A percentile compares a stretch with the other conserved stretches of the same genome.
Evolutionary conservation across 2,113 vertebrate genomes (phyloP).

Genomic region (Helogale parvula): DNA sequence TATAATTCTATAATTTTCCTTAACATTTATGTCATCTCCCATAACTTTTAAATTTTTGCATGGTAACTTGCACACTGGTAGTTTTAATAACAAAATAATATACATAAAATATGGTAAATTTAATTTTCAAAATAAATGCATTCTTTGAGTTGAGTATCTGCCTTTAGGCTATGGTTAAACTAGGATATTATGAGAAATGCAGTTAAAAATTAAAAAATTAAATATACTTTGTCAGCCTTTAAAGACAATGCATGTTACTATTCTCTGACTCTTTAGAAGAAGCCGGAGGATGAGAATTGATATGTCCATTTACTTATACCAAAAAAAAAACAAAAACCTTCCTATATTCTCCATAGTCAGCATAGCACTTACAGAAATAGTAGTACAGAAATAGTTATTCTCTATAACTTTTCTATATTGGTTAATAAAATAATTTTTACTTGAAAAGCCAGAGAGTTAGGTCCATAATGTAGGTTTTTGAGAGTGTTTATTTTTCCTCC

Average conservation of each 20-base stretch:
- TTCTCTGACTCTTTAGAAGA: background rate
- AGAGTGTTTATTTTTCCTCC: background rate
- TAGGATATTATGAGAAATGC: background rate
- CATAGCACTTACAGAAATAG: too few relatives aligned
- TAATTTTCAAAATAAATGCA: conserved; percentile 20
- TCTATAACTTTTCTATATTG: background rate
- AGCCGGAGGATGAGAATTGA: background rate
- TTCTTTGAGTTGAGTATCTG: conserved; percentile 6
- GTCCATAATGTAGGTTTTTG: background rate
- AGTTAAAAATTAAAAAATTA: background rate
- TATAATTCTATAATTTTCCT: background rate
- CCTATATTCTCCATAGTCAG: background rate
- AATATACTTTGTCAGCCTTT: background rate
- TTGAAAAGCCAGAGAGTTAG: background rate
- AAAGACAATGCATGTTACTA: background rate
- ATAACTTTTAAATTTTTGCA: background rate
- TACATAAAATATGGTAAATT: background rate
- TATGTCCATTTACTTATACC: too few relatives aligned
- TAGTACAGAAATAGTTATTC: too few relatives aligned
- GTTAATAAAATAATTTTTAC: background rate
- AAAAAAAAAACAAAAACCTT: too few relatives aligned
- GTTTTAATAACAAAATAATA: conserved; percentile 47
- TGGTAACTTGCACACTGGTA: background rate
- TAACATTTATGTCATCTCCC: background rate
- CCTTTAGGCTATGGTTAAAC: background rate